Evolutionary conservation across 2,113 vertebrate genomes (phyloP), one percentile per base, ranked within the genome.

Genomic region (Myrmecophaga tridactyla): DNA sequence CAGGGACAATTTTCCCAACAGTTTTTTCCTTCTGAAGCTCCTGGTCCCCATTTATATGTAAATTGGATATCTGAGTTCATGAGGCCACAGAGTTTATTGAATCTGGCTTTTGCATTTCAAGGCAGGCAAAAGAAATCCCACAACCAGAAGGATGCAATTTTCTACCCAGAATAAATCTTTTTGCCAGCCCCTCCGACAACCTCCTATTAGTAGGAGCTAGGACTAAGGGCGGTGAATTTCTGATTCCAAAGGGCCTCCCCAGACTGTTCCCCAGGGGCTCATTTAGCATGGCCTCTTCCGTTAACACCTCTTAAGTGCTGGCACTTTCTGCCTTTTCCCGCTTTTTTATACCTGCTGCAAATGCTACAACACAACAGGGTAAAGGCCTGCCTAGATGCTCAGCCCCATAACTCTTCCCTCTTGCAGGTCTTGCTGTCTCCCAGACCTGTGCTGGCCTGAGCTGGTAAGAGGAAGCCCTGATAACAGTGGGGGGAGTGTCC

Each of bases 41-140:
- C 96, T 72, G 95, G 86, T 96, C 96, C 95, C 94, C 69, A 93
- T 97, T 97, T 97, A 96, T 58, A 89, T 96, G 95, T 96, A 98
- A 98, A 98, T 97, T 63, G 48, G 36, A 51, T 17, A n/a, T 62
- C 92, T 86, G 90, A 96, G 84, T 75, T 97, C 48, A 2, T 4
- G 91, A 96, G 85, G 95, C 67, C 91, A 91, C 89, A n/a, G 76
- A 93, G 78, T 96, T 96, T 95, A 77, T 96, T 95, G 92, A 95
- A 97, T 97, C 48, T 81, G 94, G 41, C 70, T 96, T 97, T 97
- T 89, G 95, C 87, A 93, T 97, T 97, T 96, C 94, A 86, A 94
- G 90, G 92, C 94, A 94, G 70, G 96, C 81, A 96, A 90, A 97
- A 96, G 97, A 96, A 98, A 96, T 96, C 92, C 80, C 89, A 51